phyloP scores from a whole-genome alignment of 2,888 invertebrate genomes.

The Callimorpha dominula region DNA sequence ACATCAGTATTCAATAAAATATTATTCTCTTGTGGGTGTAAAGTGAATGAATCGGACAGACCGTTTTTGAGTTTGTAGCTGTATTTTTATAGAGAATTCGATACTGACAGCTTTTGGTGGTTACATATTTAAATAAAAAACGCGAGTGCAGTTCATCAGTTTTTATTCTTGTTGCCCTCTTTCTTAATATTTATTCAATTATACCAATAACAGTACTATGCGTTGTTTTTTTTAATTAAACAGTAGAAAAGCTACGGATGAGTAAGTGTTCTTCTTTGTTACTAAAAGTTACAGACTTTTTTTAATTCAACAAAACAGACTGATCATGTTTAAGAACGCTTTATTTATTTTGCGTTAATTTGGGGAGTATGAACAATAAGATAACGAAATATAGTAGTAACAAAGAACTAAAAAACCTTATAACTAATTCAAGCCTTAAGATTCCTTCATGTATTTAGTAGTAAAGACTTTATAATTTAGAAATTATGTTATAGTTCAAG shows the following conservation, averaged over 20 bases:
- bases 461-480: neutral
- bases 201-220: too few species aligned
- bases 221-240: too few species aligned
- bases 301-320: neutral
- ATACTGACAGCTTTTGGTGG: neutral
- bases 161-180: too few species aligned
- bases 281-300: neutral
- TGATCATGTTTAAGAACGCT: neutral
- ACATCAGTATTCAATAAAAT: slow-evolving; percentile 47
- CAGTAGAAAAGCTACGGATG: too few species aligned
- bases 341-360: neutral
- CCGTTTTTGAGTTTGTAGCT: neutral
- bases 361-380: neutral
- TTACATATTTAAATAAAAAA: neutral
- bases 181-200: too few species aligned
- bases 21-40: slow-evolving; percentile 1
- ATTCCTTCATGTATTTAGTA: neutral
- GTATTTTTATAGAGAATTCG: neutral
- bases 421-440: neutral
- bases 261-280: neutral
- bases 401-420: neutral
- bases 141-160: too few species aligned
- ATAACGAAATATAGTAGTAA: neutral
- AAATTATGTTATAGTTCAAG: neutral
- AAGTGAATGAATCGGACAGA: neutral